These are phyloP conservation scores for Tyrannus savana DNA, from an alignment of 2,113 vertebrate genomes.

Conservation along the genomic window DNA sequence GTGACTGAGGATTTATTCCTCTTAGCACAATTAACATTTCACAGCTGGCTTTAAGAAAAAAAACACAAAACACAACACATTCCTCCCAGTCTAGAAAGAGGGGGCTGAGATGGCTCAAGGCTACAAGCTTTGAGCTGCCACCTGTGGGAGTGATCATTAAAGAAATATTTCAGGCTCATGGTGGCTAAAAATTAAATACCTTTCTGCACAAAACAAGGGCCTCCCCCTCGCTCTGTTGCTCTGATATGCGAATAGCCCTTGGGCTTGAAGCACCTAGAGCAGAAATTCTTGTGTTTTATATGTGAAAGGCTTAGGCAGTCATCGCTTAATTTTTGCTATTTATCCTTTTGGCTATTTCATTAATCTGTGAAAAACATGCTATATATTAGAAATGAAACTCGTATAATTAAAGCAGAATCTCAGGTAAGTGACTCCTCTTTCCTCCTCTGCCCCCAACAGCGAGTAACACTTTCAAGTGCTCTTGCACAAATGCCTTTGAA, in stretches of 20 bases:
- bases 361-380: neutral
- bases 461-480: neutral
- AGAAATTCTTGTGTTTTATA: neutral
- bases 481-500: neutral
- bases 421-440: neutral
- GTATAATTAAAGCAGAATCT: neutral
- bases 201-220: neutral
- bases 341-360: neutral
- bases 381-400: neutral
- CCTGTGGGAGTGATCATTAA: neutral
- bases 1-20: neutral
- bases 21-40: neutral
- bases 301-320: neutral
- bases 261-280: neutral
- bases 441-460: neutral
- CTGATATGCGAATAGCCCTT: neutral
- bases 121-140: rapidly evolving
- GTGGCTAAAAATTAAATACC: neutral
- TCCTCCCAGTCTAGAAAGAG: neutral
- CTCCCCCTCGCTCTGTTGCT: neutral
- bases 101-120: neutral
- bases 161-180: neutral
- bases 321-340: neutral
- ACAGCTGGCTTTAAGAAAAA: neutral
- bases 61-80: rapidly evolving